Percentiles rank a stretch among this genome's conserved stretches.
Evolutionary conservation across 2,797 vertebrate genomes (phyloP).

Genomic region (Chelon labrosus): DNA sequence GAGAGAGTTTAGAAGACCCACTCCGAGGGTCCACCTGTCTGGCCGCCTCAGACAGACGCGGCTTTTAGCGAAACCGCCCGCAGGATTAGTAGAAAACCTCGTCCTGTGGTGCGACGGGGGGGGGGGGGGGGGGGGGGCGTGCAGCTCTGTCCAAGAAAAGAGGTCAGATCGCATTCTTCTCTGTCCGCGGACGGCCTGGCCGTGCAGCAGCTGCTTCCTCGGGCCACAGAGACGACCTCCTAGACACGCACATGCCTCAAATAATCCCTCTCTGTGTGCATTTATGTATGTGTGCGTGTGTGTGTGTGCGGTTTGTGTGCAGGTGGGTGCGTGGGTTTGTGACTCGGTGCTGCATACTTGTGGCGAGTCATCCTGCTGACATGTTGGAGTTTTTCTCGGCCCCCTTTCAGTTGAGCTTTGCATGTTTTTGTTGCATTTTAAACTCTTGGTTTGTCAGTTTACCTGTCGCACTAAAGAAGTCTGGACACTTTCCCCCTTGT

Average conservation of each 20-base stretch:
- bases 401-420: neutral
- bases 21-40: slow-evolving; percentile 60
- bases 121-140: slow-evolving; percentile 20
- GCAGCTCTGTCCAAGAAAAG: slow-evolving; percentile 65
- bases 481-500: neutral
- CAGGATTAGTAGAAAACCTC: slow-evolving; percentile 47
- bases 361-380: slow-evolving; percentile 19
- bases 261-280: slow-evolving; percentile 49
- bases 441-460: slow-evolving; percentile 12
- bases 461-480: neutral
- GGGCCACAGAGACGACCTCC: slow-evolving; percentile 66
- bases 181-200: slow-evolving; percentile 43
- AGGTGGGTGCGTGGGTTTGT: slow-evolving; percentile 40
- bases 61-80: slow-evolving; percentile 19
- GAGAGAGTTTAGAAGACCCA: slow-evolving; percentile 27
- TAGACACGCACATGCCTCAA: slow-evolving; percentile 61
- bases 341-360: slow-evolving; percentile 34
- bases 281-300: slow-evolving; percentile 3
- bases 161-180: slow-evolving; percentile 77
- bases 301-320: slow-evolving; percentile 17
- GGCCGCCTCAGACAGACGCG: slow-evolving; percentile 25
- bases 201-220: slow-evolving; percentile 79
- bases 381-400: slow-evolving; percentile 24
- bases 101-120: slow-evolving; percentile 30
- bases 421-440: slow-evolving; percentile 15